Evolutionary conservation across 2,113 vertebrate genomes (phyloP), one percentile per base, ranked within the genome.

Genomic region (Taxidea taxus): DNA sequence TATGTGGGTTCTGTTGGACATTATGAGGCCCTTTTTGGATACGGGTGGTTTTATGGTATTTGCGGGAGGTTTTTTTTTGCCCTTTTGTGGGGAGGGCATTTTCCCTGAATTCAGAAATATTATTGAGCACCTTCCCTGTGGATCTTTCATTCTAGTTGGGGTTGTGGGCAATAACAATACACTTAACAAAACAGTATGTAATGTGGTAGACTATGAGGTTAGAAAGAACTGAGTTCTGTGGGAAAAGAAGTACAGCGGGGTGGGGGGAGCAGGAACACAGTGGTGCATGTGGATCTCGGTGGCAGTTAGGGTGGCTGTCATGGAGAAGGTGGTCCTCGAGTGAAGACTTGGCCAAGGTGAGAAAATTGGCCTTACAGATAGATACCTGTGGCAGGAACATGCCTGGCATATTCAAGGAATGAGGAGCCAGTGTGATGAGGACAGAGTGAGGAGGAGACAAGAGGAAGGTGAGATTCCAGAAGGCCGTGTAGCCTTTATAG

Each of bases 71-170:
- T 4, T n/a, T 20, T 44, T 51, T 70, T 20, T 39, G 23, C 44
- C 2, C 64, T 44, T 20, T 1, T 31, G 31, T 77, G 74, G 27
- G 42, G 42, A 77, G 3, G 7, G 31, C 70, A 49, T 84, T 84
- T 91, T 25, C 16, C 25, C 54, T 88, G 80, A 60, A 87, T 87
- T 95, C 64, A 72, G 91, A 97, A 90, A 60, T 74, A 85, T 84
- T 95, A 60, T 37, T 47, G 49, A 92, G 37, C 10, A 23, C 20
- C 42, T 62, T 93, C 47, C n/a, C 7, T 49, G 14, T 91, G 44
- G 37, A 11, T 75, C 49, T 80, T 70, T 23, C 21, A 34, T 86
- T 87, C 86, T 85, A 72, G 58, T 37, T 95, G 66, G 47, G 29
- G n/a, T 51, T 31, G 29, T 77, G 75, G 84, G 27, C 62, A 54